phyloP scores from a whole-genome alignment of 2,888 invertebrate genomes.

The Chymomyza fuscimana region DNA sequence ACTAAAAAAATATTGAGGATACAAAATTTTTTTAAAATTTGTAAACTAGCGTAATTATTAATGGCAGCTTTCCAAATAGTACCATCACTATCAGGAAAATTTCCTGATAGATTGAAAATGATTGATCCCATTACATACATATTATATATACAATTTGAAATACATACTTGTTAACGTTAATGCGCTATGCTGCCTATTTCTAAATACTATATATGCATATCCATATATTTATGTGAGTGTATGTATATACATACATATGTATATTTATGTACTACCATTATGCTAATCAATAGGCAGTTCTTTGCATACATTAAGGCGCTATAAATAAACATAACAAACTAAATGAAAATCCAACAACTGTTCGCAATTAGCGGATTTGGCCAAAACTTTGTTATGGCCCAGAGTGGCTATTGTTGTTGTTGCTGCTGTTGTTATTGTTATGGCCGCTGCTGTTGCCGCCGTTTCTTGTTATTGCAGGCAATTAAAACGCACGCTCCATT shows the following conservation, averaged over 20 bases:
- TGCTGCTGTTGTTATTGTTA: constrained; percentile 32
- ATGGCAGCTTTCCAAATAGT: no score
- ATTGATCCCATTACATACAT: no score
- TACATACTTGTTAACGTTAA: no score
- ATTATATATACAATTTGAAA: no score
- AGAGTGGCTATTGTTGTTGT: constrained; percentile 22
- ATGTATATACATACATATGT: neutral
- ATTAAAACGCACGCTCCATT: constrained; percentile 56
- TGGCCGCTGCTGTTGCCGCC: constrained; percentile 47
- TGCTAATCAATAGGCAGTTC: constrained; percentile 58
- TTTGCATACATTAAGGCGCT: constrained; percentile 23
- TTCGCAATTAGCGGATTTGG: constrained; percentile 71
- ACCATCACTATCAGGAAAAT: no score
- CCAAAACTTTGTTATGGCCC: constrained; percentile 35
- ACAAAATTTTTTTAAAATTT: no score
- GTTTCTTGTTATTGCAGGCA: constrained; percentile 67
- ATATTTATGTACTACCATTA: constrained; percentile 28
- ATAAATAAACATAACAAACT: constrained; percentile 20
- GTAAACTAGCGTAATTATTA: no score
- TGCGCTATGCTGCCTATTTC: no score
- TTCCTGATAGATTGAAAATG: no score
- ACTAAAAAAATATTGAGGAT: no score
- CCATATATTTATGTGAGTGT: no score
- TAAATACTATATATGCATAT: no score
- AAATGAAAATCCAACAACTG: constrained; percentile 38